These are phyloP conservation scores for Temnothorax rugatulus DNA, from an alignment of 2,888 invertebrate genomes.

Conservation along the genomic window DNA sequence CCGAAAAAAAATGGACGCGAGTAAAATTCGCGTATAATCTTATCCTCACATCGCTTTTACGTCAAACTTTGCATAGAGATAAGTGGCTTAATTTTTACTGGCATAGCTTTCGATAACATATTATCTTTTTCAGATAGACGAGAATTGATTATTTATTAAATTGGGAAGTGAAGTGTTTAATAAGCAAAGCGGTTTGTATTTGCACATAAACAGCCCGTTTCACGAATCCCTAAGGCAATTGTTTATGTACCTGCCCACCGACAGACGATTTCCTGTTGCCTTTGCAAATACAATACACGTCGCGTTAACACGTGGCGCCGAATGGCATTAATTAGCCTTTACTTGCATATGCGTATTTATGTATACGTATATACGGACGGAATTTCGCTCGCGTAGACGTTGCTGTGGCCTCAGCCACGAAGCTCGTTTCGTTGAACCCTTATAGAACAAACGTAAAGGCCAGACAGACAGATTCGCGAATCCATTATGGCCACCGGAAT, in stretches of 20 bases:
- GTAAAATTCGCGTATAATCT: background rate
- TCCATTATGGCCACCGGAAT: constrained; percentile 75
- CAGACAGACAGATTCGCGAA: constrained; percentile 77
- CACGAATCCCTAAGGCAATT: background rate
- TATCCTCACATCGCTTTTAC: background rate
- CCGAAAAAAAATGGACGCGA: constrained; percentile 23
- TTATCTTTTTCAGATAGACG: too few relatives aligned
- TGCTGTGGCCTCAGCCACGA: constrained; percentile 1
- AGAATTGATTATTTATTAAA: constrained; percentile 7
- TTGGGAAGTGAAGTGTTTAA: background rate
- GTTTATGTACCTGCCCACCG: constrained; percentile 26
- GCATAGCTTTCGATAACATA: background rate
- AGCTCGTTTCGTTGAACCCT: constrained; percentile 67
- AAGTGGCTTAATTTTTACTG: too few relatives aligned
- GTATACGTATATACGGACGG: background rate
- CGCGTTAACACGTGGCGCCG: constrained; percentile 30
- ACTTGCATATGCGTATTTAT: constrained; percentile 18
- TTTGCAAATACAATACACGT: constrained; percentile 22
- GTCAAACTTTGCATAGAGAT: background rate
- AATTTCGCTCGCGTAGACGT: constrained; percentile 28
- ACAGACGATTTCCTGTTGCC: constrained; percentile 47
- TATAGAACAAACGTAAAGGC: constrained; percentile 66
- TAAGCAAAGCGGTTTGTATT: constrained; percentile 3
- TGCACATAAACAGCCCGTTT: constrained; percentile 10
- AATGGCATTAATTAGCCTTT: constrained; percentile 41